phyloP scores from a whole-genome alignment of 2,797 vertebrate genomes.

The Myripristis murdjan region DNA sequence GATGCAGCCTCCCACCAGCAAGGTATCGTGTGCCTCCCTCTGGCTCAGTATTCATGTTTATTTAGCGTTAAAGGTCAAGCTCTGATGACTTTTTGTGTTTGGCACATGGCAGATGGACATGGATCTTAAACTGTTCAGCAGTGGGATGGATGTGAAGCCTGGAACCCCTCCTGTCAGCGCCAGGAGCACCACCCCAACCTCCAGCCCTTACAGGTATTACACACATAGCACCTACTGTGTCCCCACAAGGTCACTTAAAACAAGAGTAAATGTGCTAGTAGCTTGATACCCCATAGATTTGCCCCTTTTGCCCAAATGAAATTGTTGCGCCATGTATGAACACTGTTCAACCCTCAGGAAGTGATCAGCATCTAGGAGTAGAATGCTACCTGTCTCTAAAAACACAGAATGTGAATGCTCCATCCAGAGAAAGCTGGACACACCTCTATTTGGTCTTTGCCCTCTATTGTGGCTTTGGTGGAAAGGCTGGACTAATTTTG shows the following conservation, averaged over 20 bases:
- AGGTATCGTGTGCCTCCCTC: slow-evolving; percentile 77
- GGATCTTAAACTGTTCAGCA: slow-evolving; percentile 96
- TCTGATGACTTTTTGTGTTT: slow-evolving; percentile 4
- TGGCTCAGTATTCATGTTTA: neutral
- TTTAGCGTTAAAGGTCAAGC: neutral
- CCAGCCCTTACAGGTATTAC: slow-evolving; percentile 94
- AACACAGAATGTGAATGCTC: too few relatives aligned
- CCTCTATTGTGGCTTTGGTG: too few relatives aligned
- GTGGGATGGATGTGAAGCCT: slow-evolving; percentile 96
- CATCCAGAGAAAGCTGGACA: too few relatives aligned
- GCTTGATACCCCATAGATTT: too few relatives aligned
- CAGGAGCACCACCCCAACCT: slow-evolving; percentile 96
- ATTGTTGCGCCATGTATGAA: too few relatives aligned
- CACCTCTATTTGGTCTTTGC: too few relatives aligned
- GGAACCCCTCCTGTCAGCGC: slow-evolving; percentile 93
- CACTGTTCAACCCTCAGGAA: too few relatives aligned
- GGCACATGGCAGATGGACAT: slow-evolving; percentile 92
- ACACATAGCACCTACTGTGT: neutral
- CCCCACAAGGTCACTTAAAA: neutral
- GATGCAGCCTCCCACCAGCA: slow-evolving; percentile 92
- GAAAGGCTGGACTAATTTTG: too few relatives aligned
- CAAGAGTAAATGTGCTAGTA: neutral
- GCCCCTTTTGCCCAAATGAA: too few relatives aligned
- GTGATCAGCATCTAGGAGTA: too few relatives aligned
- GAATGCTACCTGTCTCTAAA: too few relatives aligned